Evolutionary conservation across 1,140 invertebrate genomes (phyloP).

Genomic region (Penaeus chinensis): DNA sequence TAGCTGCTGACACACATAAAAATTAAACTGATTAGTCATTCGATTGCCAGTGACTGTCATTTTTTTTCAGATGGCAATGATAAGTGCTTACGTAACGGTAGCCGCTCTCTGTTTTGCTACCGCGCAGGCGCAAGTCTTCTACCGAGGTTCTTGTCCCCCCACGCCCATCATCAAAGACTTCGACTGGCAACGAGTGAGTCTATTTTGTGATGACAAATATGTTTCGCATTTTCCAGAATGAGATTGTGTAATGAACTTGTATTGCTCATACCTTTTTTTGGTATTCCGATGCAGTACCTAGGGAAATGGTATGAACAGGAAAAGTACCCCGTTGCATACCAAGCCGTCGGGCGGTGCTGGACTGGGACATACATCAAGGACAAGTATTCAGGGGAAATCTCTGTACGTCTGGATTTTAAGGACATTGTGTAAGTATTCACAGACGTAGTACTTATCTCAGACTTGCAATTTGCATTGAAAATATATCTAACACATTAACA

Average conservation of each 20-base stretch:
- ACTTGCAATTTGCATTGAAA: too few relatives aligned
- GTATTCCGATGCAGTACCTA: slow-evolving; percentile 44
- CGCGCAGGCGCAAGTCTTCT: slow-evolving; percentile 45
- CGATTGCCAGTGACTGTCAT: too few relatives aligned
- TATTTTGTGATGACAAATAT: neutral
- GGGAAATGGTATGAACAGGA: slow-evolving; percentile 61
- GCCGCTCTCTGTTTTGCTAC: neutral
- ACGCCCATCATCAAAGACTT: slow-evolving; percentile 58
- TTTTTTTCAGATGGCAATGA: too few relatives aligned
- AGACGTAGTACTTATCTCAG: too few relatives aligned
- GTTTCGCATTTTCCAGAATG: neutral
- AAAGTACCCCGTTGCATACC: slow-evolving; percentile 55
- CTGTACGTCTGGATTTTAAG: slow-evolving; percentile 52
- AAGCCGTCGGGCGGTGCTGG: slow-evolving; percentile 55
- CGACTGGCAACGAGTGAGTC: slow-evolving; percentile 44
- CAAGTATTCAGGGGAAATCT: slow-evolving; percentile 38
- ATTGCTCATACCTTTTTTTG: neutral
- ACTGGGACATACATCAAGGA: slow-evolving; percentile 58
- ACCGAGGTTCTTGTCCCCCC: slow-evolving; percentile 37
- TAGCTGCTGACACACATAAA: too few relatives aligned
- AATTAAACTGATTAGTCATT: too few relatives aligned
- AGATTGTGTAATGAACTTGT: neutral
- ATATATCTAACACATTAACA: too few relatives aligned
- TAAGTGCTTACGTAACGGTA: neutral
- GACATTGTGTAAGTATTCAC: slow-evolving; percentile 53